Percentiles rank a stretch among this genome's conserved stretches.
Evolutionary conservation across 1,140 invertebrate species (phyloP).

Genomic region (Dreissena polymorpha): DNA sequence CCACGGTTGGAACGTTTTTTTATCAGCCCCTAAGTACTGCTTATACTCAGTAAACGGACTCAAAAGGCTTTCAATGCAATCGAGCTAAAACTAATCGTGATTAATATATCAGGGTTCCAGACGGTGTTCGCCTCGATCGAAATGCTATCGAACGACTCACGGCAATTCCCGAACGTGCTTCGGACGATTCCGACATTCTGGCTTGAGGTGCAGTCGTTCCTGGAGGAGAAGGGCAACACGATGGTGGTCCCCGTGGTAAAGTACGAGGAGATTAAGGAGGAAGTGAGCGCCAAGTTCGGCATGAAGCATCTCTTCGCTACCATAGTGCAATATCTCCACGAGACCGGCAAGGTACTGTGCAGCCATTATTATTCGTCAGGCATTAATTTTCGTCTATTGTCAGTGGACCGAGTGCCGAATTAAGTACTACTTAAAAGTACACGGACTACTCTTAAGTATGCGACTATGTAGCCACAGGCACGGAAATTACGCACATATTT

Average conservation of each 20-base stretch:
- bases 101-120: constrained; percentile 61
- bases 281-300: constrained; percentile 73
- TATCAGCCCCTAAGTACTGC: too few species aligned
- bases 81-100: too few species aligned
- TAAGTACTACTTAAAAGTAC: too few species aligned
- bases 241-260: constrained; percentile 72
- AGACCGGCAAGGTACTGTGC: constrained; percentile 73
- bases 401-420: too few species aligned
- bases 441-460: too few species aligned
- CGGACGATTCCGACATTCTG: constrained; percentile 75
- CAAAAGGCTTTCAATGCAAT: too few species aligned
- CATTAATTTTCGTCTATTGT: too few species aligned
- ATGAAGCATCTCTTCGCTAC: constrained; percentile 72
- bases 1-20: too few species aligned
- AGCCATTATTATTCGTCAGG: too few species aligned
- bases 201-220: constrained; percentile 73
- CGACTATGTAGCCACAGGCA: too few species aligned
- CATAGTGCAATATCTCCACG: constrained; percentile 73
- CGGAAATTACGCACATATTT: too few species aligned
- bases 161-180: constrained; percentile 74
- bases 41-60: too few species aligned
- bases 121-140: constrained; percentile 67
- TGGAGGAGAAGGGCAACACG: constrained; percentile 73
- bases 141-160: constrained; percentile 63
- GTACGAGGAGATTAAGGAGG: constrained; percentile 68